Evolutionary conservation across 2,888 invertebrate species (phyloP).

Genomic region (Drosophila hamatofila): DNA sequence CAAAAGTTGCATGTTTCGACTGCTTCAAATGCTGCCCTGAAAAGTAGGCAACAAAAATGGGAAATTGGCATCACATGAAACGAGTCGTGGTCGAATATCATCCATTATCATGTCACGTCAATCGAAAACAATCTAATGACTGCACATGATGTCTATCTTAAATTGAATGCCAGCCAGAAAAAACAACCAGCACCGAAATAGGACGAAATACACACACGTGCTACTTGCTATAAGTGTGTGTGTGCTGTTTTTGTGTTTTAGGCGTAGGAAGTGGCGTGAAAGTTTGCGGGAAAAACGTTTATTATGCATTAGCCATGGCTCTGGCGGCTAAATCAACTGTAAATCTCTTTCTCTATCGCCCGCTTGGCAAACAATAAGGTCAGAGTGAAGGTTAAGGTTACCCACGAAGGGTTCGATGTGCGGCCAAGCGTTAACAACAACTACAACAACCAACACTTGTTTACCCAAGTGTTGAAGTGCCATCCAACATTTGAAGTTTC

Average conservation of each 20-base stretch:
- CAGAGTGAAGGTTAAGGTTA: constrained; percentile 33
- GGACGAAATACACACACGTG: constrained; percentile 33
- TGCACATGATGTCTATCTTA: constrained; percentile 82
- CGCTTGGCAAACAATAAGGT: constrained; percentile 53
- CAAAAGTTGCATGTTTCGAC: constrained; percentile 51
- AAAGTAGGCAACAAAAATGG: constrained; percentile 43
- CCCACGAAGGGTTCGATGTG: constrained; percentile 48
- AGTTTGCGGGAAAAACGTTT: constrained; percentile 71
- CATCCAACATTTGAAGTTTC: constrained; percentile 11
- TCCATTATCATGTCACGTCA: constrained; percentile 83
- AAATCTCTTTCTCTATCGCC: constrained; percentile 56
- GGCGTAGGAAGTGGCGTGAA: constrained; percentile 58
- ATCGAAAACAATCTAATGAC: constrained; percentile 83
- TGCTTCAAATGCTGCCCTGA: constrained; percentile 20
- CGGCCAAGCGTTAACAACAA: constrained; percentile 46
- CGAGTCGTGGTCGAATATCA: constrained; percentile 51
- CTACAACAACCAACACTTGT: constrained; percentile 20
- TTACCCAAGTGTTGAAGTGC: constrained; percentile 48
- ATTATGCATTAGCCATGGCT: constrained; percentile 76
- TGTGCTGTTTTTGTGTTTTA: constrained; percentile 23
- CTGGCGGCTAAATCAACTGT: constrained; percentile 77
- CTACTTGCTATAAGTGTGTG: not conserved
- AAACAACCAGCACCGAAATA: constrained; percentile 33
- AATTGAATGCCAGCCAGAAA: constrained; percentile 64
- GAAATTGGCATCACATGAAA: constrained; percentile 20